These are phyloP conservation scores for Isoperla grammatica DNA, from an alignment of 2,888 invertebrate species.

Conservation along the genomic window DNA sequence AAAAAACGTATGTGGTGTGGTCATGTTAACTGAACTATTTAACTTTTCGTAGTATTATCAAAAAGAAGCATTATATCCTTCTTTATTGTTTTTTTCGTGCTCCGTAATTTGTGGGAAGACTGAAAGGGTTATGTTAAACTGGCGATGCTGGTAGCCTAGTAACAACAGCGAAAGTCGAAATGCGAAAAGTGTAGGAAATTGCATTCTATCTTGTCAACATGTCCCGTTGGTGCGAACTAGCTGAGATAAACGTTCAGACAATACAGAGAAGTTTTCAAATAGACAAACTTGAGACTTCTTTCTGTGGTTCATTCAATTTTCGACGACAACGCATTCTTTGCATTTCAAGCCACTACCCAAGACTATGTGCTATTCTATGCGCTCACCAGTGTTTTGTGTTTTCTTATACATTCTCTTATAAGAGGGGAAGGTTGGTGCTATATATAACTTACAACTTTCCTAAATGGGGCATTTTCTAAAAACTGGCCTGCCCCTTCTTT, in stretches of 20 bases:
- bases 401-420: no score
- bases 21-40: no score
- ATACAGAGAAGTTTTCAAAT: neutral
- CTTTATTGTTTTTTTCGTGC: neutral
- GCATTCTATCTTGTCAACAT: slow-evolving; percentile 16
- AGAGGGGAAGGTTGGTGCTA: no score
- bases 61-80: no score
- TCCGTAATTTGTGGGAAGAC: neutral
- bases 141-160: neutral
- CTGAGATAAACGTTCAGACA: neutral
- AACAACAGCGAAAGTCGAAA: slow-evolving; percentile 7
- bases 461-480: no score
- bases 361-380: no score
- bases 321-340: slow-evolving; percentile 10
- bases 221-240: neutral
- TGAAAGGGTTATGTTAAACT: slow-evolving; percentile 5
- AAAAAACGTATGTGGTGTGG: no score
- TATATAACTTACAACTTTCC: no score
- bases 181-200: slow-evolving; percentile 10
- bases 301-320: slow-evolving; percentile 11
- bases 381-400: no score
- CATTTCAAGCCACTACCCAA: slow-evolving; percentile 5
- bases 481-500: no score
- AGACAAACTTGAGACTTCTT: slow-evolving; percentile 5
- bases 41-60: no score